Percentiles rank a stretch among this genome's conserved stretches.
Evolutionary conservation across 2,888 invertebrate genomes (phyloP).

Genomic region (Tipula confusa): DNA sequence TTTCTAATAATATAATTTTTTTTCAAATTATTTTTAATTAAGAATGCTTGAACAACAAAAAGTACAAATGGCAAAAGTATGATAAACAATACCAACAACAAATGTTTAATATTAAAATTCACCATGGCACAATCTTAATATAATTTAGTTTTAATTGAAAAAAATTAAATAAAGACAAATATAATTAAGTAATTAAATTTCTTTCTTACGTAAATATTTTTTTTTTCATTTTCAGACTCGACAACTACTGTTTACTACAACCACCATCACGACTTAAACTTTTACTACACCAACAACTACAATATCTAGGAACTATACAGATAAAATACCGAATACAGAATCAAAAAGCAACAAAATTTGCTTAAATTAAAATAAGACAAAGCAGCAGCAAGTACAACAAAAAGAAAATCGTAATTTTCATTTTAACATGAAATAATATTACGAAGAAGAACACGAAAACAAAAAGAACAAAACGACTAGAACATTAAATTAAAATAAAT

Average conservation of each 20-base stretch:
- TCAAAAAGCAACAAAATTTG: not conserved
- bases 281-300: not conserved
- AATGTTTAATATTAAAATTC: not conserved
- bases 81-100: not conserved
- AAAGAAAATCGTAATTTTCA: not conserved
- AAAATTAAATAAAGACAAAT: constrained; percentile 20
- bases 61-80: not conserved
- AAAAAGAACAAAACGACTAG: not conserved
- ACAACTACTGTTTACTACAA: not conserved
- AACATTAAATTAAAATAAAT: constrained; percentile 1
- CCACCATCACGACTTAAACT: no score
- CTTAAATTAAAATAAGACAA: not conserved
- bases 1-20: not conserved
- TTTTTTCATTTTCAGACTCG: not conserved
- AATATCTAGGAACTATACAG: not conserved
- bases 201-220: not conserved
- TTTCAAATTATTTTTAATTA: constrained; percentile 12
- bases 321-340: no score
- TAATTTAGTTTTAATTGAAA: constrained; percentile 5
- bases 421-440: not conserved
- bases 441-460: not conserved
- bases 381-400: not conserved
- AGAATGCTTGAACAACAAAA: not conserved
- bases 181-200: constrained; percentile 25
- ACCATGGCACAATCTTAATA: not conserved